Base-by-base conservation (phyloP, 2,113 vertebrate genomes). In the Carassius carassius region DNA sequence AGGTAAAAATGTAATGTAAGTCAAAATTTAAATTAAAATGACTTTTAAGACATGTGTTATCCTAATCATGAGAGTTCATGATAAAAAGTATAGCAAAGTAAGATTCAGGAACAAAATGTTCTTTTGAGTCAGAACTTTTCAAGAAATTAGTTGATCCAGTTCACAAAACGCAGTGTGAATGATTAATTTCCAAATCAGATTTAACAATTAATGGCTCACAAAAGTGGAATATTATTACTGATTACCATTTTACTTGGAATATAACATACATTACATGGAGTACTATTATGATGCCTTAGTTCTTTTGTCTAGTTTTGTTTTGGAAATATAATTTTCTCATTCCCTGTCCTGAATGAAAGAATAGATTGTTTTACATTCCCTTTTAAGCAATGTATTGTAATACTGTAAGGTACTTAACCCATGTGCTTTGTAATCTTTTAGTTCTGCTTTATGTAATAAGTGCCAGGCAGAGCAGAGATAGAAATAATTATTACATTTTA, bases 401-500 rank as follows among this genome's bases (percentile, higher is more conserved):
- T 54, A 16, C 16, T 54, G 51, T 19, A 56, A 56, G 54, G 16
- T 56, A 56, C 10, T 5, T n/a, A 11, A 58, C 75, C 10, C 21
- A 56, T n/a, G 19, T 14, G 19, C 19, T 19, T 13, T 37, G 19
- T n/a, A 56, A 58, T 78, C 32, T 60, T 41, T 37, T n/a, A 78
- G 23, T 60, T 60, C 37, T 37, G 6, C 35, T 78, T 78, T 1
- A 60, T 1, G 35, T 37, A 58, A 5, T 56, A 37, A 37, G 32
- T n/a, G 12, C 77, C 37, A 79, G 23, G 0, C 67, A 58, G n/a
- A 35, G 29, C 81, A 70, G 60, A 82, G 11, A 81, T 81, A n/a
- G 12, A 32, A 32, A 76, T 1, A 13, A 49, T 60, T 82, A 56
- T 10, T 60, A 25, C 5, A 32, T 86, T 80, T 74, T 37, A 87